Evolutionary conservation across 2,113 vertebrate species (phyloP).

Genomic region (Antidorcas marsupialis): DNA sequence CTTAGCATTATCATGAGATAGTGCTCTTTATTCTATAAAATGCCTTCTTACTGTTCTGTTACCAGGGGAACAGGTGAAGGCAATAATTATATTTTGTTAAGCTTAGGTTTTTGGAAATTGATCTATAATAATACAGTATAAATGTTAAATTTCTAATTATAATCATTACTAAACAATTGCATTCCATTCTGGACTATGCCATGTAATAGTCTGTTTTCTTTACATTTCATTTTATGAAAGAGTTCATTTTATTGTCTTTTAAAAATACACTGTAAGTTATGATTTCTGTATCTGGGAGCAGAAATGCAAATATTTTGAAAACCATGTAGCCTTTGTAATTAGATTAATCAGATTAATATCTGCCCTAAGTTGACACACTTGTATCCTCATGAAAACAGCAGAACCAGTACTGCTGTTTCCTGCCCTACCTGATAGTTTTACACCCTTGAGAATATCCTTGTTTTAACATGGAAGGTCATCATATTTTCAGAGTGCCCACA

Average conservation of each 20-base stretch:
- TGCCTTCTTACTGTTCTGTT: not conserved
- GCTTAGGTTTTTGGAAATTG: not conserved
- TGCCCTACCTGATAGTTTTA: not conserved
- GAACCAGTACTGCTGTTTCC: not conserved
- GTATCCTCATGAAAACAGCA: not conserved
- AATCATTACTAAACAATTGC: not conserved
- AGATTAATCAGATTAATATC: not conserved
- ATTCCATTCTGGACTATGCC: not conserved
- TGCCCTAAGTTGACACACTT: not conserved
- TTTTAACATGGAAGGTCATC: not conserved
- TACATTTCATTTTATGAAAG: not conserved
- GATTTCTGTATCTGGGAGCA: not conserved
- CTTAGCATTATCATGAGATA: not conserved
- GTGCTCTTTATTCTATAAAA: not conserved
- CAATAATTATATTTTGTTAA: not conserved
- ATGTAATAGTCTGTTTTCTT: not conserved
- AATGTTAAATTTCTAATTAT: not conserved
- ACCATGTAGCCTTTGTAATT: not conserved
- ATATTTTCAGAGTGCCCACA: not conserved
- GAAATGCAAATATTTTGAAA: slow-evolving; percentile 17
- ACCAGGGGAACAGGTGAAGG: not conserved
- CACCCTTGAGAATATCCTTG: not conserved
- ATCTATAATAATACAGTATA: not conserved
- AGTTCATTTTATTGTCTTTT: not conserved
- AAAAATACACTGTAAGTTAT: not conserved